Evolutionary conservation across 1,140 invertebrate species (phyloP).

Genomic region (Scaptodrosophila lebanonensis): DNA sequence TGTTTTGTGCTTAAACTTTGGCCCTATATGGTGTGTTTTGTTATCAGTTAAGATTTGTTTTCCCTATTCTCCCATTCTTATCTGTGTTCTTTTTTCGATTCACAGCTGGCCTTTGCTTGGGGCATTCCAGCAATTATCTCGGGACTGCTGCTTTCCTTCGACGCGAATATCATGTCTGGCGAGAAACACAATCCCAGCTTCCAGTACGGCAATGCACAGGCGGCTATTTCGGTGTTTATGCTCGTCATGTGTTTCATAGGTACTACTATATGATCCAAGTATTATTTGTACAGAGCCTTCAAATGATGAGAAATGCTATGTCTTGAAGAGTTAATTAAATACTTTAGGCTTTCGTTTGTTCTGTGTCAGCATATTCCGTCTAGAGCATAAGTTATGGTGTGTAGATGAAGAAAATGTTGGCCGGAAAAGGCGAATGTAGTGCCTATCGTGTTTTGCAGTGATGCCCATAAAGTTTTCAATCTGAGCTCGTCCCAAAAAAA

Average conservation of each 20-base stretch:
- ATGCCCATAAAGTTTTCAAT: slow-evolving; percentile 71
- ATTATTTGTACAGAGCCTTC: neutral
- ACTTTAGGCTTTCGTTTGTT: too few relatives aligned
- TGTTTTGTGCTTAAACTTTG: slow-evolving; percentile 87
- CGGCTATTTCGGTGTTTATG: slow-evolving; percentile 82
- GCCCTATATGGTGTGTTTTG: slow-evolving; percentile 77
- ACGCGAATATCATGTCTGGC: slow-evolving; percentile 76
- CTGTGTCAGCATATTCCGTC: too few relatives aligned
- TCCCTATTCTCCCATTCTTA: neutral
- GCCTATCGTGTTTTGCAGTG: slow-evolving; percentile 77
- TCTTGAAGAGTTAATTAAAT: slow-evolving; percentile 51
- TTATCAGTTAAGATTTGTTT: neutral
- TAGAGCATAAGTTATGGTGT: too few relatives aligned
- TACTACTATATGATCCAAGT: slow-evolving; percentile 52
- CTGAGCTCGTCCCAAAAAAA: slow-evolving; percentile 42
- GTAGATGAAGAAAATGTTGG: too few relatives aligned
- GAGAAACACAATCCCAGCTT: slow-evolving; percentile 87
- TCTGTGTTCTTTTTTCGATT: slow-evolving; percentile 49
- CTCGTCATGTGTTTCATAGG: slow-evolving; percentile 84
- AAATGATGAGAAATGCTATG: slow-evolving; percentile 26
- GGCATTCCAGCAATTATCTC: slow-evolving; percentile 80
- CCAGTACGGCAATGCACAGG: slow-evolving; percentile 86
- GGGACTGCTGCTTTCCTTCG: slow-evolving; percentile 79
- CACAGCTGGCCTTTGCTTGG: slow-evolving; percentile 85
- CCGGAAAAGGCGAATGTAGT: too few relatives aligned